A percentile compares a stretch with the other conserved stretches of the same genome.
phyloP scores from a whole-genome alignment of 2,113 vertebrate genomes.

The Sus scrofa region DNA sequence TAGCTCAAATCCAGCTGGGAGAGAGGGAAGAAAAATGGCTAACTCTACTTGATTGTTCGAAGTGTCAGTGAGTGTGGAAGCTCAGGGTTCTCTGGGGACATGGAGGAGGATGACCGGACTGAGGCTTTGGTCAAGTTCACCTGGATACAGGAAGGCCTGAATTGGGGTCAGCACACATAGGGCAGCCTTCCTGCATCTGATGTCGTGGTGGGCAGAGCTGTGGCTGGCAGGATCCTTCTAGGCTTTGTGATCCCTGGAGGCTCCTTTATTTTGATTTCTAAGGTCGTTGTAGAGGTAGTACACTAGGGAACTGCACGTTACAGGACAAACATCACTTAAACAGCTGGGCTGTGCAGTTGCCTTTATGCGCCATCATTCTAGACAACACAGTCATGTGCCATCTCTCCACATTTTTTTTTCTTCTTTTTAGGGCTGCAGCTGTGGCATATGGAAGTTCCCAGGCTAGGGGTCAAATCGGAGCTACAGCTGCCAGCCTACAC shows the following conservation, averaged over 20 bases:
- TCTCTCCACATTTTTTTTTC: neutral
- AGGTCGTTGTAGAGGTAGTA: constrained; percentile 24
- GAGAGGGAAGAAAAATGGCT: neutral
- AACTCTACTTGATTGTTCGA: neutral
- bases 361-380: constrained; percentile 54
- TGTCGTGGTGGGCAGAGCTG: neutral
- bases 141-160: neutral
- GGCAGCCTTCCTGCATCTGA: neutral
- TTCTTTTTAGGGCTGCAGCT: no score
- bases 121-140: neutral
- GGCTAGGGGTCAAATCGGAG: no score
- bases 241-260: neutral
- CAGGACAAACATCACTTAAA: neutral
- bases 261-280: constrained; percentile 50
- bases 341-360: constrained; percentile 18
- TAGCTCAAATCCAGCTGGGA: neutral
- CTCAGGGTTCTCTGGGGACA: neutral
- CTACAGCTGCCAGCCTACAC: no score
- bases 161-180: neutral
- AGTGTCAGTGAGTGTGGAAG: neutral
- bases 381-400: neutral
- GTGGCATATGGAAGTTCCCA: no score
- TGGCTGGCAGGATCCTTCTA: neutral
- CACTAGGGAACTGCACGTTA: constrained; percentile 37
- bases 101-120: neutral